Percentiles rank a stretch among this genome's conserved stretches.
These are phyloP conservation scores for Diuraphis noxia DNA, from an alignment of 1,140 invertebrate genomes.

Conservation along the genomic window DNA sequence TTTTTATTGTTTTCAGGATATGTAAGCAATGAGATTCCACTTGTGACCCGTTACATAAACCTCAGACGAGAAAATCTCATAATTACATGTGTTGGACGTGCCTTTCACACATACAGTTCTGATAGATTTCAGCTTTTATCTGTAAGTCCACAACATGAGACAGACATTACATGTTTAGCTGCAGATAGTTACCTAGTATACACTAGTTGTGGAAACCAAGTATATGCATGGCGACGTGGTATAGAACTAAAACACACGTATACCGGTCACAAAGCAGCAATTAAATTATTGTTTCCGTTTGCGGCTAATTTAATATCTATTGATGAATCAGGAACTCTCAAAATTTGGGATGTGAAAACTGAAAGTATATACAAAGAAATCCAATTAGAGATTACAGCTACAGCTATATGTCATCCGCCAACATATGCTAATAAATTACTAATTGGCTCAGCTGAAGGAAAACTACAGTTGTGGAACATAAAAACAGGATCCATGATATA, in stretches of 20 bases:
- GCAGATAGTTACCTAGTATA: conserved; percentile 82
- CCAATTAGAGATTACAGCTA: conserved; percentile 70
- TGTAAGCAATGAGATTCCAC: conserved; percentile 90
- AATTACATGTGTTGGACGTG: conserved; percentile 84
- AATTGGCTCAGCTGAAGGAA: conserved; percentile 86
- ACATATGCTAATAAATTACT: conserved; percentile 95
- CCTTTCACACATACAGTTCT: conserved; percentile 89
- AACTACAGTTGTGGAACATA: conserved; percentile 89
- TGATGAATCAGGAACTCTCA: conserved; percentile 76
- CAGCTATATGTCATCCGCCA: conserved; percentile 80
- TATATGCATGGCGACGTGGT: conserved; percentile 87
- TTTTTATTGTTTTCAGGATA: conserved; percentile 66
- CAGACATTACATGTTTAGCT: conserved; percentile 80
- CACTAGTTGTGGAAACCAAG: conserved; percentile 70
- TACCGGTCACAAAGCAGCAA: conserved; percentile 72
- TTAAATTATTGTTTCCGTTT: conserved; percentile 84
- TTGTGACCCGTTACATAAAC: conserved; percentile 81
- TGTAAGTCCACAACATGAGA: conserved; percentile 78
- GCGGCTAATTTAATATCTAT: conserved; percentile 82
- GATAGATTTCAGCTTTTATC: conserved; percentile 80
- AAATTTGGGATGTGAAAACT: conserved; percentile 83
- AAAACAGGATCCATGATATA: conserved; percentile 77
- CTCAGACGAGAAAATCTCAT: conserved; percentile 85
- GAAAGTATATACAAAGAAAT: conserved; percentile 72
- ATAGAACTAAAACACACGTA: conserved; percentile 84